Percentiles rank a stretch among this genome's conserved stretches.
phyloP scores from a whole-genome alignment of 2,888 invertebrate genomes.

The Ichneumon xanthorius region DNA sequence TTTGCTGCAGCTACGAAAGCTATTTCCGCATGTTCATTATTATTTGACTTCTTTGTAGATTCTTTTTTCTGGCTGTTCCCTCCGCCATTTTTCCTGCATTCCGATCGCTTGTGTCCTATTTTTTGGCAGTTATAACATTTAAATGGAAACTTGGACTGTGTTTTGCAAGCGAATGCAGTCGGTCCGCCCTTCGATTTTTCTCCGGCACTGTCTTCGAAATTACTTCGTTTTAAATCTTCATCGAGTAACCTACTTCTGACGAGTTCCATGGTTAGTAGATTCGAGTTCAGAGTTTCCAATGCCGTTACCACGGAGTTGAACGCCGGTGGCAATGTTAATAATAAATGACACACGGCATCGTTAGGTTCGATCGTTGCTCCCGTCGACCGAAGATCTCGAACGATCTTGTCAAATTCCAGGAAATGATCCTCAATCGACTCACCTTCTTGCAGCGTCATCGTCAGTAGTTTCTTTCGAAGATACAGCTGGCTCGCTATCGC shows the following conservation, averaged over 20 bases:
- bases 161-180: slow-evolving; percentile 2
- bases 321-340: slow-evolving; percentile 69
- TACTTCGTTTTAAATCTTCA: neutral
- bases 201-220: neutral
- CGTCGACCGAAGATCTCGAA: slow-evolving; percentile 68
- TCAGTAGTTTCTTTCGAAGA: slow-evolving; percentile 70
- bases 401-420: slow-evolving; percentile 71
- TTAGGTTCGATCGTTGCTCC: slow-evolving; percentile 68
- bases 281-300: slow-evolving; percentile 56
- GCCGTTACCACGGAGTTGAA: slow-evolving; percentile 72
- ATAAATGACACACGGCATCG: slow-evolving; percentile 72
- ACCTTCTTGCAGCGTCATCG: slow-evolving; percentile 53
- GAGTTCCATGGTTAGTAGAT: neutral
- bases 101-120: slow-evolving; percentile 29
- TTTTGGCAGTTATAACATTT: slow-evolving; percentile 34
- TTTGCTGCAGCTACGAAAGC: slow-evolving; percentile 6
- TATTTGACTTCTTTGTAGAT: neutral
- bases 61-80: neutral
- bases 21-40: neutral
- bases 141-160: neutral
- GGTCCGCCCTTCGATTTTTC: slow-evolving; percentile 22
- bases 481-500: slow-evolving; percentile 74
- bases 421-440: slow-evolving; percentile 65
- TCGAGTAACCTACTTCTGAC: slow-evolving; percentile 1
- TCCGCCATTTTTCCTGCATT: neutral